A percentile compares a stretch with the other conserved stretches of the same genome.
Conservation (phyloP, 2,888 invertebrate genomes). For the Pycnomerus fuliginosus region DNA sequence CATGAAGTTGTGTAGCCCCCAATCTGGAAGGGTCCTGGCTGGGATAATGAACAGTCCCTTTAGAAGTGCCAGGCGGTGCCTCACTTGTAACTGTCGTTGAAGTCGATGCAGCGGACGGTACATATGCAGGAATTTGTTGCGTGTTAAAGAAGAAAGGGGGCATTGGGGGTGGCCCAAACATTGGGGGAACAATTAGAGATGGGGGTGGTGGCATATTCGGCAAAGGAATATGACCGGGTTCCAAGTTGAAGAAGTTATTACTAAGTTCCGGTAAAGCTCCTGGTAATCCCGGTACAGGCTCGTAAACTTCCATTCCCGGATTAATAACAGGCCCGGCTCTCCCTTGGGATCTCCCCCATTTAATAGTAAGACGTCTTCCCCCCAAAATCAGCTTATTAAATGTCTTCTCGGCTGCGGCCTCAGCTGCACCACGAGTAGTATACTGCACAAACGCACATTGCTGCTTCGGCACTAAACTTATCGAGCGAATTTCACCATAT, state of each 20-base stretch:
- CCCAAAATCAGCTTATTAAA: conserved; percentile 87
- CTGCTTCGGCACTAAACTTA: conserved; percentile 89
- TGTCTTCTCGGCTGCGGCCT: conserved; percentile 91
- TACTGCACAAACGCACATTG: conserved; percentile 98
- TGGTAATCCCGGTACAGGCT: conserved; percentile 78
- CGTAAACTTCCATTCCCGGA: conserved; percentile 58
- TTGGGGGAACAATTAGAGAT: conserved; percentile 57
- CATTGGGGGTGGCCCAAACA: conserved; percentile 61
- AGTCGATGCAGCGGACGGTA: conserved; percentile 44
- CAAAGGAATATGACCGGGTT: conserved; percentile 53
- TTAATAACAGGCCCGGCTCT: conserved; percentile 58
- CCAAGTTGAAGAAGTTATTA: conserved; percentile 70
- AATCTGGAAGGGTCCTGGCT: conserved; percentile 95
- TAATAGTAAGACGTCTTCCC: conserved; percentile 90
- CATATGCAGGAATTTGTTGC: conserved; percentile 44
- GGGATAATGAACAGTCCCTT: conserved; percentile 82
- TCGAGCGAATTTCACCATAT: conserved; percentile 94
- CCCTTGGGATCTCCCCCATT: conserved; percentile 97
- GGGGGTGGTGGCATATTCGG: conserved; percentile 54
- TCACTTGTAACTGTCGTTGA: conserved; percentile 48
- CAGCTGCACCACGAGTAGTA: conserved; percentile 85
- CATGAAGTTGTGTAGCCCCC: conserved; percentile 63
- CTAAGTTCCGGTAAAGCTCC: conserved; percentile 66
- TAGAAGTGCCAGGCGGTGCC: conserved; percentile 50
- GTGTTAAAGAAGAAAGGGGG: conserved; percentile 57